Evolutionary conservation across 2,888 invertebrate species (phyloP).

Genomic region (Encarsia formosa): DNA sequence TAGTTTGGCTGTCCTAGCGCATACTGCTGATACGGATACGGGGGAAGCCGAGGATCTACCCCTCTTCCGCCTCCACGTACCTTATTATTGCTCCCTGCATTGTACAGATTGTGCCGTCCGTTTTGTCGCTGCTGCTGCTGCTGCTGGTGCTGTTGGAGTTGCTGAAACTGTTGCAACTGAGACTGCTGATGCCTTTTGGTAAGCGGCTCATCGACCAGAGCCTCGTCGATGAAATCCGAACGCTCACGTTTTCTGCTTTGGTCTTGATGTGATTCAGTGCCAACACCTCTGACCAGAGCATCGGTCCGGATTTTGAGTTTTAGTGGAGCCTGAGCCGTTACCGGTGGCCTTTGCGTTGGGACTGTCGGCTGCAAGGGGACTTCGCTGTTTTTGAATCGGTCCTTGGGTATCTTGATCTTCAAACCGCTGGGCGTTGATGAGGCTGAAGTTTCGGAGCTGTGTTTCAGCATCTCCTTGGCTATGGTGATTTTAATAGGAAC

Average conservation of each 20-base stretch:
- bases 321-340: too few relatives aligned
- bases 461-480: conserved; percentile 57
- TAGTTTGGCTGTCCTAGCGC: too few relatives aligned
- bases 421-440: conserved; percentile 52
- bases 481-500: conserved; percentile 58
- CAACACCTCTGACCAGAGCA: conserved; percentile 54
- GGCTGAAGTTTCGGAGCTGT: conserved; percentile 39
- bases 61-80: conserved; percentile 50
- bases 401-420: conserved; percentile 80
- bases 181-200: conserved; percentile 34
- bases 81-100: conserved; percentile 48
- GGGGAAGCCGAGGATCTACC: too few relatives aligned
- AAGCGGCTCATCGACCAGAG: conserved; percentile 29
- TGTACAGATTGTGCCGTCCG: conserved; percentile 42
- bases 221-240: conserved; percentile 45
- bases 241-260: conserved; percentile 50
- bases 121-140: conserved; percentile 44
- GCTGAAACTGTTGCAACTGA: conserved; percentile 24
- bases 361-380: conserved; percentile 39
- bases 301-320: conserved; percentile 81
- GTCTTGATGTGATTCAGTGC: conserved; percentile 20
- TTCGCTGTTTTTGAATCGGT: conserved; percentile 57
- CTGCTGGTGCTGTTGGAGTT: conserved; percentile 30
- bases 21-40: too few relatives aligned
- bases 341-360: conserved; percentile 38